A percentile compares a stretch with the other conserved stretches of the same genome.
phyloP scores from a whole-genome alignment of 2,888 invertebrate genomes.

The Cerastis rubricosa region DNA sequence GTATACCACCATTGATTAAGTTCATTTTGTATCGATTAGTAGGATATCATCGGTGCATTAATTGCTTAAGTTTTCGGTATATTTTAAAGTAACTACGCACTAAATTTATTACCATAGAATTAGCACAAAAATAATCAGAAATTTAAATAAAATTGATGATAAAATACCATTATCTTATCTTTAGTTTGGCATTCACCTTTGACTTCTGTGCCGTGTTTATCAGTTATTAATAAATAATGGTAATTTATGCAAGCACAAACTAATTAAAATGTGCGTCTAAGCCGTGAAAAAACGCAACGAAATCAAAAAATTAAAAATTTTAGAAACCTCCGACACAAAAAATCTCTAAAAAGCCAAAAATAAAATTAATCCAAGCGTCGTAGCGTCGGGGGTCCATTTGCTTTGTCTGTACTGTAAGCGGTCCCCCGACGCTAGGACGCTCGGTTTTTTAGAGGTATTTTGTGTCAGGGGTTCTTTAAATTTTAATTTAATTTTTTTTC shows the following conservation, averaged over 20 bases:
- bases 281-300: neutral
- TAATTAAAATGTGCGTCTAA: neutral
- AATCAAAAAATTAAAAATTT: neutral
- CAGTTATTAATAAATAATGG: too few relatives aligned
- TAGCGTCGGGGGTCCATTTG: too few relatives aligned
- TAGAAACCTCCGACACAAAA: too few relatives aligned
- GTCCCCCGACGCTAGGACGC: too few relatives aligned
- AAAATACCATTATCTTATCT: neutral
- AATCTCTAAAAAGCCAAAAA: too few relatives aligned
- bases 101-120: neutral
- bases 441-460: too few relatives aligned
- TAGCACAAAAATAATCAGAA: neutral
- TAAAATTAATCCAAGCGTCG: too few relatives aligned
- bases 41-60: neutral
- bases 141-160: neutral
- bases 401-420: too few relatives aligned
- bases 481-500: too few relatives aligned
- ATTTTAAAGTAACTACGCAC: neutral
- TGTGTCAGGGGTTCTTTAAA: too few relatives aligned
- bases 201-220: neutral
- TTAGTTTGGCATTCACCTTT: slow-evolving; percentile 24
- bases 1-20: neutral
- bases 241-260: neutral
- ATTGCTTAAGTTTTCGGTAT: neutral
- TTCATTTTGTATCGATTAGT: neutral